Evolutionary conservation across 2,888 invertebrate genomes (phyloP).

Genomic region (Eupeodes latifasciatus): DNA sequence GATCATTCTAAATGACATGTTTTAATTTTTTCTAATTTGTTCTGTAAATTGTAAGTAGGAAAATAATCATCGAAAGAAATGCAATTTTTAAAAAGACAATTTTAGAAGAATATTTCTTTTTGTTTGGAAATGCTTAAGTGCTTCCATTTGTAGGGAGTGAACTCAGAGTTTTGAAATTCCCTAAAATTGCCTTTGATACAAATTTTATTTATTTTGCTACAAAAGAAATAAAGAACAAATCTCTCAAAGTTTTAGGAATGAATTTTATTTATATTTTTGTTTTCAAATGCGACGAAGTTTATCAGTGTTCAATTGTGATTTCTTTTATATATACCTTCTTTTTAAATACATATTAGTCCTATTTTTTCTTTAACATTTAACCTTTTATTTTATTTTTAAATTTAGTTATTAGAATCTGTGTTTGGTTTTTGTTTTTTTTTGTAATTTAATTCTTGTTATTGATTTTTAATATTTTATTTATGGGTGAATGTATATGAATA

Average conservation of each 20-base stretch:
- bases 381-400: constrained; percentile 15
- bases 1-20: background rate
- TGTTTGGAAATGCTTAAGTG: too few relatives aligned
- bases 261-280: background rate
- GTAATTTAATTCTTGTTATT: background rate
- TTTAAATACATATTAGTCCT: background rate
- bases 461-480: constrained; percentile 13
- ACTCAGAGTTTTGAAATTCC: background rate
- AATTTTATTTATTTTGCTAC: background rate
- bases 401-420: constrained; percentile 51
- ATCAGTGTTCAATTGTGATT: constrained; percentile 21
- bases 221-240: background rate
- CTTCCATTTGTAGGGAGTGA: too few relatives aligned
- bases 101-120: background rate
- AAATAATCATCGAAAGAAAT: constrained; percentile 6
- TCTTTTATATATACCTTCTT: background rate
- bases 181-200: constrained; percentile 19
- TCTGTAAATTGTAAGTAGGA: background rate
- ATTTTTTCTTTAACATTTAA: constrained; percentile 34
- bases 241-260: constrained; percentile 26
- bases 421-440: background rate
- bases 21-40: background rate
- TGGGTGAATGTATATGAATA: constrained; percentile 68
- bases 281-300: constrained; percentile 36
- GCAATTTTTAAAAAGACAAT: constrained; percentile 17